These are phyloP conservation scores for Nerophis lumbriciformis DNA, from an alignment of 2,113 vertebrate species.

Conservation along the genomic window DNA sequence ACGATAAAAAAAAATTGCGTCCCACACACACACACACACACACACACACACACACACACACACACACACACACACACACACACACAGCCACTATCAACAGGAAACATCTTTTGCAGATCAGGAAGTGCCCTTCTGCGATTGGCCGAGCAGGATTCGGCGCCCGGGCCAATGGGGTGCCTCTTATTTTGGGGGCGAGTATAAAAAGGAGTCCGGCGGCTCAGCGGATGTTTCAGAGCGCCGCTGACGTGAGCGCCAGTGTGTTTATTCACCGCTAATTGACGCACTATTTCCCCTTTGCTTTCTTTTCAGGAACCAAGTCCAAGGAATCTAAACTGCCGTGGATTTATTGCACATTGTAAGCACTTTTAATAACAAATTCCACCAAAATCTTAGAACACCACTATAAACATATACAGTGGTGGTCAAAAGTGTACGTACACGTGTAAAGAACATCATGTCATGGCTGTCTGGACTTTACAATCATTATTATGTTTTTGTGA, in stretches of 20 bases:
- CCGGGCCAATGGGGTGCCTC: slow-evolving; percentile 72
- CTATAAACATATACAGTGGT: too few species aligned
- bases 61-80: slow-evolving; percentile 7
- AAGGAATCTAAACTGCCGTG: too few species aligned
- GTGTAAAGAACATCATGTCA: too few species aligned
- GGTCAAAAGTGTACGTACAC: too few species aligned
- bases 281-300: slow-evolving; percentile 7
- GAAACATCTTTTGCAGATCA: slow-evolving; percentile 89
- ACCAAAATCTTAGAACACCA: too few species aligned
- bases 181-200: slow-evolving; percentile 90
- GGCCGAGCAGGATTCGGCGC: slow-evolving; percentile 66
- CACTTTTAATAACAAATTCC: too few species aligned
- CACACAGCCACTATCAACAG: slow-evolving; percentile 77
- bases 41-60: slow-evolving; percentile 7
- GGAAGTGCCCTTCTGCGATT: slow-evolving; percentile 80
- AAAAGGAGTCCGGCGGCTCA: slow-evolving; percentile 57
- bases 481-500: too few species aligned
- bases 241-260: slow-evolving; percentile 3
- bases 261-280: slow-evolving; percentile 9
- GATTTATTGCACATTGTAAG: too few species aligned
- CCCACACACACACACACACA: slow-evolving; percentile 5
- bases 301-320: neutral
- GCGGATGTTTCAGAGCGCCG: slow-evolving; percentile 22
- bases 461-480: too few species aligned
- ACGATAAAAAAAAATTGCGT: neutral